Evolutionary conservation across 1,140 invertebrate genomes (phyloP), one percentile per base, ranked within the genome.

Genomic region (Achroia grisella): DNA sequence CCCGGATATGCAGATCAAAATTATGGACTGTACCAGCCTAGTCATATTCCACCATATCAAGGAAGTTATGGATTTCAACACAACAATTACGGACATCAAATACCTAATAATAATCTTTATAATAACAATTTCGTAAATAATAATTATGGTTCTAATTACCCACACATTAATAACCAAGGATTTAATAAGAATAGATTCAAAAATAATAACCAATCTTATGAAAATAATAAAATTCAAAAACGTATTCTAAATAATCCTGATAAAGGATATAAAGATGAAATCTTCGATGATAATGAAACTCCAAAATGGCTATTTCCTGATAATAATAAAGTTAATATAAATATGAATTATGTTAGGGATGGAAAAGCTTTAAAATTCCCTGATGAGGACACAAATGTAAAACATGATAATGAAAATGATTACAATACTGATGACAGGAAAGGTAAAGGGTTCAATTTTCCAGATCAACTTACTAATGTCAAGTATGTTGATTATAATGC

Each of bases 231-330:
- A 61, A 72, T 71, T 12, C 49, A 77, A 31, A 71, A 67, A 44
- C 45, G 76, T 9, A 80, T 80, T 23, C 71, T 77, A 37, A 80
- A 76, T 35, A 71, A 58, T 32, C 73, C 73, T 12, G 10, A 31
- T 13, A 44, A 48, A 56, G 34, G 8, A 37, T 52, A 33, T 42
- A 23, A 39, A 12, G 40, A 43, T 39, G 27, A 47, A 10, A 30
- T 60, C 37, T 39, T 14, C 33, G 48, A 56, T 41, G 12, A 28
- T 31, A 30, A 50, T 34, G 31, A 30, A 4, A 58, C 45, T 41
- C 33, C 56, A 1, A 69, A 64, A 57, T 80, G 65, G 68, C 39
- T 42, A 6, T 74, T 77, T 42, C 71, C 74, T 40, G 56, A 56
- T 36, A 45, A 52, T 34, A 48, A 28, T 10, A n/a, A 39, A 2